Percentiles rank a stretch among this genome's conserved stretches.
Conservation (phyloP, 2,113 vertebrate species). For the Uria aalge region DNA sequence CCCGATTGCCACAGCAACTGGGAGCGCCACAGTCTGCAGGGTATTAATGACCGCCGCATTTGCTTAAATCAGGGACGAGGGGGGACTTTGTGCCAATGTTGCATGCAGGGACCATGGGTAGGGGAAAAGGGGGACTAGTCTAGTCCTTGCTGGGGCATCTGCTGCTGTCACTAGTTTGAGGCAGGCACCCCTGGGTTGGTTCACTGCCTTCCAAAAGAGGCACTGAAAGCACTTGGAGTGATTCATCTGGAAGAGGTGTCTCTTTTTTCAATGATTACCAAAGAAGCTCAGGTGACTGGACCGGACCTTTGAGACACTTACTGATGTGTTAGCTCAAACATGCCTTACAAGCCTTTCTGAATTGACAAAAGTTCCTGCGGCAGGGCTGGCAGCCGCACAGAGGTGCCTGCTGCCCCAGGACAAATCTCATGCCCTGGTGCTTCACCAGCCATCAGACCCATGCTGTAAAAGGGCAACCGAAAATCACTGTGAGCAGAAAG, state of each 20-base stretch:
- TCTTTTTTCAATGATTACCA: not conserved
- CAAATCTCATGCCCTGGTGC: not conserved
- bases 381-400: not conserved
- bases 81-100: not conserved
- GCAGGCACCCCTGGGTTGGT: not conserved
- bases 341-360: not conserved
- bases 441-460: not conserved
- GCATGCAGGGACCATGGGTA: not conserved
- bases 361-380: not conserved
- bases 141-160: not conserved
- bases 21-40: not conserved
- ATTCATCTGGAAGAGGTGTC: not conserved
- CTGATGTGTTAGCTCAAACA: accelerated
- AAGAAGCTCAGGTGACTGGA: not conserved
- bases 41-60: not conserved
- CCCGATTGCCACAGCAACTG: not conserved
- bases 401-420: not conserved
- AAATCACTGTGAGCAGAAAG: not conserved
- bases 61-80: accelerated
- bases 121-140: accelerated
- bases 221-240: not conserved
- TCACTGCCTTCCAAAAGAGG: not conserved
- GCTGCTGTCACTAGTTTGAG: not conserved
- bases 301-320: not conserved
- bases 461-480: not conserved